These are phyloP conservation scores for Mionectes olivaceus DNA, from an alignment of 2,797 vertebrate species.

Conservation along the genomic window DNA sequence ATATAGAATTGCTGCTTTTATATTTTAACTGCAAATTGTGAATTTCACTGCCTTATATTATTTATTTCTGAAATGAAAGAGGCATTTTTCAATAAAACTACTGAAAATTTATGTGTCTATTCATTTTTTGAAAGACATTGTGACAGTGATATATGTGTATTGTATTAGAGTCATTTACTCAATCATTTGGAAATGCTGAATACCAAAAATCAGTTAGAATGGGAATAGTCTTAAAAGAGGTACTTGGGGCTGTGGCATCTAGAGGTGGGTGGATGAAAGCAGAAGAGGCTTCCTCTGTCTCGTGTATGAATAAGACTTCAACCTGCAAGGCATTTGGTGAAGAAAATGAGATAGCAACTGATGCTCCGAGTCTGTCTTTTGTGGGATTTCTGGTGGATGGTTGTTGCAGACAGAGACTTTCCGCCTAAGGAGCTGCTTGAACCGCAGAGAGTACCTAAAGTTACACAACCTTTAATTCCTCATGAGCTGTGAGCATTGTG, in stretches of 20 bases:
- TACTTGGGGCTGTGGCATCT: background rate
- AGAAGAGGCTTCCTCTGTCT: background rate
- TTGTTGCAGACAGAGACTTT: background rate
- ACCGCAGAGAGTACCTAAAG: background rate
- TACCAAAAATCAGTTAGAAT: background rate
- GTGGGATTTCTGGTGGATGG: background rate
- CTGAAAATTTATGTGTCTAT: constrained; percentile 88
- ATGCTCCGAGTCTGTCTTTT: background rate
- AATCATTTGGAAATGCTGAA: background rate
- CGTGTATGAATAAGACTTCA: background rate
- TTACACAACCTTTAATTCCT: background rate
- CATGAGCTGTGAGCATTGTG: background rate
- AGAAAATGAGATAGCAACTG: background rate
- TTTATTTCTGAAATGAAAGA: constrained; percentile 99
- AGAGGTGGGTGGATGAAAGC: background rate
- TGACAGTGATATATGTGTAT: background rate
- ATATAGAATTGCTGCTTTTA: constrained; percentile 96
- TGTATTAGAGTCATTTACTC: background rate
- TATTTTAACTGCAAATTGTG: constrained; percentile 97
- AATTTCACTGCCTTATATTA: constrained; percentile 99
- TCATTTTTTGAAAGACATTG: constrained; percentile 5
- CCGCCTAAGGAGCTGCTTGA: background rate
- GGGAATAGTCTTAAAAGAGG: background rate
- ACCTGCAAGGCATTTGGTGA: background rate
- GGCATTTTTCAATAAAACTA: constrained; percentile 99